A percentile compares a stretch with the other conserved stretches of the same genome.
These are phyloP conservation scores for Sorex fumeus DNA, from an alignment of 2,113 vertebrate species.

Conservation along the genomic window DNA sequence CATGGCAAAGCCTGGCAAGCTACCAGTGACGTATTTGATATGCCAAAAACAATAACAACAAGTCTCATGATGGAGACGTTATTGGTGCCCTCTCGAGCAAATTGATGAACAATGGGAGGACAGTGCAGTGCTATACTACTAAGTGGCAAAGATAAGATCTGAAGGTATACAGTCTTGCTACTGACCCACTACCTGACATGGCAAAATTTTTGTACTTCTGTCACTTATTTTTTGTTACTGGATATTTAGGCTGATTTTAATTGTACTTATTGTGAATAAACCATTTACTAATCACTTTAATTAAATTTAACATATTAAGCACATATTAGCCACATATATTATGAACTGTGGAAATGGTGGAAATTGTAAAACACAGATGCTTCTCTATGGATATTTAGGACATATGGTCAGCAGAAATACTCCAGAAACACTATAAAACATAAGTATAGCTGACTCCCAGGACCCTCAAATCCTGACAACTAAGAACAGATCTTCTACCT, in stretches of 20 bases:
- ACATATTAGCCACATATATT: neutral
- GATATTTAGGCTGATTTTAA: neutral
- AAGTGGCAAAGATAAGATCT: neutral
- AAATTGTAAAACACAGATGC: neutral
- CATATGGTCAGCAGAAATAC: too few species aligned
- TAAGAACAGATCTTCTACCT: too few species aligned
- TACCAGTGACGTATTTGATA: too few species aligned
- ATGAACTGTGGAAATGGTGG: neutral
- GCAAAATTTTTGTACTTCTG: neutral
- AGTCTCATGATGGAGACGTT: too few species aligned
- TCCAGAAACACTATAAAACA: too few species aligned
- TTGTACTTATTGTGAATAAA: neutral
- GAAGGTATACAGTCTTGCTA: neutral
- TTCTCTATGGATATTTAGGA: neutral
- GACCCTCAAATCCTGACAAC: too few species aligned
- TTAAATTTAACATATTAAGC: neutral
- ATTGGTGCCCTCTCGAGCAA: too few species aligned
- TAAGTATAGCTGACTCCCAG: too few species aligned
- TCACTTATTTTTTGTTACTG: neutral
- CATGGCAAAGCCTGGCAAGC: too few species aligned
- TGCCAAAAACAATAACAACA: too few species aligned
- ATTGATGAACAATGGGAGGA: too few species aligned
- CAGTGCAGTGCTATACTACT: too few species aligned
- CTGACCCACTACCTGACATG: neutral
- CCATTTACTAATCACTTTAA: neutral